Conservation (phyloP, 2,113 vertebrate species). For the Cichladusa arquata region DNA sequence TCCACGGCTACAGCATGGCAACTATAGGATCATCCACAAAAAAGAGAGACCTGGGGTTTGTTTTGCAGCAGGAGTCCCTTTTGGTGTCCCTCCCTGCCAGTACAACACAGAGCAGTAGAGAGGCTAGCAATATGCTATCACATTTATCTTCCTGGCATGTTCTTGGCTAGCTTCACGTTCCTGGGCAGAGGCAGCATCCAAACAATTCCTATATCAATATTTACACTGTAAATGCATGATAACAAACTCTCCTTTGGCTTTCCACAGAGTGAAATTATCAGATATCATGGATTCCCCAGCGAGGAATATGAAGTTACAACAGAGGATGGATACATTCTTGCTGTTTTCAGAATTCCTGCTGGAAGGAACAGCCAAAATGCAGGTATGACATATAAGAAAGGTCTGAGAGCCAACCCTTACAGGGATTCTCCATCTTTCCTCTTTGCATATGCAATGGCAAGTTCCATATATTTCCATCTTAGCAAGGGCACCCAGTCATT, state of each 20-base stretch:
- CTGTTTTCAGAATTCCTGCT: constrained; percentile 71
- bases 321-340: constrained; percentile 73
- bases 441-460: not conserved
- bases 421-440: not conserved
- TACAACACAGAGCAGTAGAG: not conserved
- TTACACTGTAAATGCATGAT: not conserved
- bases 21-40: not conserved
- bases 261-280: constrained; percentile 73
- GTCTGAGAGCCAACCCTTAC: not conserved
- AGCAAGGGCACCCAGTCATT: not conserved
- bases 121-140: not conserved
- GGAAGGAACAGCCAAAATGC: constrained; percentile 5
- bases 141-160: not conserved
- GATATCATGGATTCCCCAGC: constrained; percentile 59
- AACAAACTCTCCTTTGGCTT: not conserved
- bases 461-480: not conserved
- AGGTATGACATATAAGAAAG: not conserved
- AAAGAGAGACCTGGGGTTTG: not conserved
- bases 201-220: not conserved
- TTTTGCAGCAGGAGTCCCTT: not conserved
- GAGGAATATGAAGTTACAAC: constrained; percentile 72
- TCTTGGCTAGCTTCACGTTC: not conserved
- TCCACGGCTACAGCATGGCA: not conserved
- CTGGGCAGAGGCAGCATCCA: not conserved
- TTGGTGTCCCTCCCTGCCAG: not conserved